Percentiles rank a stretch among this genome's conserved stretches.
phyloP scores from a whole-genome alignment of 2,797 vertebrate species.

The Rhinella marina region DNA sequence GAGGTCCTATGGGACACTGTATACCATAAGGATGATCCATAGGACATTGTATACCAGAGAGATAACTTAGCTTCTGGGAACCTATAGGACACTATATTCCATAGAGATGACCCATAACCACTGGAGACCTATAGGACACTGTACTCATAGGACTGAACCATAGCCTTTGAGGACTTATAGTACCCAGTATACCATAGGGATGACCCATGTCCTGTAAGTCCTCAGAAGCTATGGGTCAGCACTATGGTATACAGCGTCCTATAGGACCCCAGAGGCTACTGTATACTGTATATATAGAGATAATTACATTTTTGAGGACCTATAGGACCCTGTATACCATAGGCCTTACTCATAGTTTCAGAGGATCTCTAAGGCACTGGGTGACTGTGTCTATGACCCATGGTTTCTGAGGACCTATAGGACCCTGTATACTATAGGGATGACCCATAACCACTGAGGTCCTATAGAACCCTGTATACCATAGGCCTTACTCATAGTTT shows the following conservation, averaged over 20 bases:
- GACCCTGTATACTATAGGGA: neutral
- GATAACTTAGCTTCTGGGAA: neutral
- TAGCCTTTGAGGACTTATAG: neutral
- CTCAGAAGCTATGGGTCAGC: neutral
- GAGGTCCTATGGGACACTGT: neutral
- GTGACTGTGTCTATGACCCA: too few species aligned
- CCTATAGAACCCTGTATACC: neutral
- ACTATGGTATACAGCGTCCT: neutral
- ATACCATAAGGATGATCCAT: neutral
- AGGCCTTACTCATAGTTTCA: neutral
- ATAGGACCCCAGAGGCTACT: neutral
- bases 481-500: neutral
- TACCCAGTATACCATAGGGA: neutral
- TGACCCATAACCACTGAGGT: neutral
- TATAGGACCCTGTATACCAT: neutral
- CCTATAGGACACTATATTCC: neutral
- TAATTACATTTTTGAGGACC: neutral
- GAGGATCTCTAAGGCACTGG: too few species aligned
- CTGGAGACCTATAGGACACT: too few species aligned
- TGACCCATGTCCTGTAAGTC: too few species aligned
- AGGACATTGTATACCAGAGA: neutral
- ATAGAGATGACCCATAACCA: too few species aligned
- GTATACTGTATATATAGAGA: neutral
- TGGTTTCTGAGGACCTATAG: neutral
- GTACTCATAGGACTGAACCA: neutral